Percentiles rank a stretch among this genome's conserved stretches.
Evolutionary conservation across 1,140 invertebrate genomes (phyloP).

Genomic region (Drosophila santomea): DNA sequence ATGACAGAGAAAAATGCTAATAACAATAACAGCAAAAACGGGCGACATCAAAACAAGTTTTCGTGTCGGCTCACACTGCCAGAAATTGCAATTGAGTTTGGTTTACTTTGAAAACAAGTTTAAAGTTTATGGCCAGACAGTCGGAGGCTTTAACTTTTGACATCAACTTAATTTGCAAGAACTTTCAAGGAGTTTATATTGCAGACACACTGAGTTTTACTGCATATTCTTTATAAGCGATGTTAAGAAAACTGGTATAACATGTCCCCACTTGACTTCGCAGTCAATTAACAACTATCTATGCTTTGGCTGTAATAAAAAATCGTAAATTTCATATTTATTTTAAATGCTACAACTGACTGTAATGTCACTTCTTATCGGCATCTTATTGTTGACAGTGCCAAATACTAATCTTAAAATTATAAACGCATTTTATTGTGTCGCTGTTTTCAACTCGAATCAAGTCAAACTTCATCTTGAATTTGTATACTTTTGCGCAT

Average conservation of each 20-base stretch:
- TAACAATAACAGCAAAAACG: conserved; percentile 74
- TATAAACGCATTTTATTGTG: conserved; percentile 68
- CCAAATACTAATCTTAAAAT: conserved; percentile 64
- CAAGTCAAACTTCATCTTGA: conserved; percentile 42
- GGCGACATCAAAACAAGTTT: conserved; percentile 68
- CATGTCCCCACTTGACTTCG: no score
- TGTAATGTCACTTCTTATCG: not conserved
- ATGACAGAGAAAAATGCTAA: conserved; percentile 81
- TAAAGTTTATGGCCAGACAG: conserved; percentile 9
- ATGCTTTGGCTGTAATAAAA: no score
- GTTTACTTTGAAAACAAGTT: conserved; percentile 7
- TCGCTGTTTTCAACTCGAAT: conserved; percentile 61
- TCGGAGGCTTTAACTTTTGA: conserved; percentile 2
- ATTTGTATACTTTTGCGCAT: conserved; percentile 67
- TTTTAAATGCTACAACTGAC: no score
- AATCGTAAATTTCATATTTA: no score
- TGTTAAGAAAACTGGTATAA: not conserved
- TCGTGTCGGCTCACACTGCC: conserved; percentile 15
- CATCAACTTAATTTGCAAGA: conserved; percentile 1
- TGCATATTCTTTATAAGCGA: conserved; percentile 9
- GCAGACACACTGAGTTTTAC: conserved; percentile 1
- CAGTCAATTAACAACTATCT: no score
- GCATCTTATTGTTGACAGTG: conserved; percentile 18
- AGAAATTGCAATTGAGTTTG: conserved; percentile 20
- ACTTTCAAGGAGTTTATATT: conserved; percentile 3